phyloP scores from a whole-genome alignment of 1,140 invertebrate genomes.

The Oedothorax gibbosus region DNA sequence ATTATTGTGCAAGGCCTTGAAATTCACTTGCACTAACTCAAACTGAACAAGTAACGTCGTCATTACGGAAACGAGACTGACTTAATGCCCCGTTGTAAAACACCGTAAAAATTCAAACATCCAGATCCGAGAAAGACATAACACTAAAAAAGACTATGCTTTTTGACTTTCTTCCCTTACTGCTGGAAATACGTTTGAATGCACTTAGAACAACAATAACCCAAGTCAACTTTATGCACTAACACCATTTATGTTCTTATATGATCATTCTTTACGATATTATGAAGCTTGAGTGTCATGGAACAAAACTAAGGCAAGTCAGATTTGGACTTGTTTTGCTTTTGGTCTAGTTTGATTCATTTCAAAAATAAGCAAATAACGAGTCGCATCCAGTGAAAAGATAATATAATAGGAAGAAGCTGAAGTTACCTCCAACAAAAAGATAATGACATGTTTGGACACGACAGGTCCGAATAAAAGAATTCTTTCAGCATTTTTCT shows the following conservation, averaged over 20 bases:
- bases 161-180: background rate
- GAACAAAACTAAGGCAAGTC: too few species aligned
- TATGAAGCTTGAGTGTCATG: too few species aligned
- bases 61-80: slow-evolving; percentile 10
- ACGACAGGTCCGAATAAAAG: background rate
- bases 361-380: too few species aligned
- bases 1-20: background rate
- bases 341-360: too few species aligned
- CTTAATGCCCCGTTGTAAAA: slow-evolving; percentile 13
- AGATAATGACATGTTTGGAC: slow-evolving; percentile 28
- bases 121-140: background rate
- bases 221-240: too few species aligned
- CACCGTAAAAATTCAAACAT: background rate
- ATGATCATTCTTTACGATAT: too few species aligned
- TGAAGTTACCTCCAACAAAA: background rate
- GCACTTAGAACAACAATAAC: slow-evolving; percentile 9
- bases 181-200: background rate
- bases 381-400: too few species aligned
- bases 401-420: background rate
- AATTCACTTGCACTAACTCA: slow-evolving; percentile 9
- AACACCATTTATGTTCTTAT: too few species aligned
- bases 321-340: too few species aligned
- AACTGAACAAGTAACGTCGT: background rate
- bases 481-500: slow-evolving; percentile 4
- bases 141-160: background rate